Base-by-base conservation (phyloP, 23 tunicate species). In the Styela clava region DNA sequence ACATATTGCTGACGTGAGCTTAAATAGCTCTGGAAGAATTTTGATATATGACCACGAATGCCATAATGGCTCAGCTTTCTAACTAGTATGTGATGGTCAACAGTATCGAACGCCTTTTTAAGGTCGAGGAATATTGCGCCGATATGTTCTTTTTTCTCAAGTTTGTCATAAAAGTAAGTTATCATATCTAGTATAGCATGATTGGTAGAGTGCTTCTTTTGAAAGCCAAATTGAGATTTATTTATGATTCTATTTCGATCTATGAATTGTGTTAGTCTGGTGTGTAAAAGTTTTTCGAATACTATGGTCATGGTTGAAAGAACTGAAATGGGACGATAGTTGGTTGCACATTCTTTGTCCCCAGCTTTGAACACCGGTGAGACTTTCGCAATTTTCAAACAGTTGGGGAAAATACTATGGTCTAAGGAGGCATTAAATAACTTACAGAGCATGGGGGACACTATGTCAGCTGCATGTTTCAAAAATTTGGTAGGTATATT, bases 241-340 rank as follows among this genome's bases (percentile, higher is more conserved):
- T 44, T 44, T 12, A 44, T 5, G 7, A 44, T 44, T 5, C 7
- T 44, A 44, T 44, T 7, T 44, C 56, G 7, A 44, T 44, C 56
- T 7, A 44, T 44, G 12, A 44, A 44, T 5, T 12, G 56, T 5
- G 12, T 44, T 7, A 73, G 63, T 52, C 78, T 72, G 24, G 25
- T 52, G 51, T 52, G 35, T 3, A 83, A 2, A 33, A 72, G n/a
- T 83, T 83, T 83, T 71, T 83, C 86, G 28, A 83, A 83, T 31
- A 83, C 79, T 33, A 70, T 70, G 52, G 79, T 21, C 44, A 83
- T n/a, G 31, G 79, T 64, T 24, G 86, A 72, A 2, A 83, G 69
- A 25, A 83, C 31, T 22, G 69, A 83, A 52, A 83, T 83, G 2
- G 79, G 86, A 3, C 86, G 62, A 37, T 83, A 83, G 52, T 83